Evolutionary conservation across 2,113 vertebrate genomes (phyloP).

Genomic region (Corydoras sp.): DNA sequence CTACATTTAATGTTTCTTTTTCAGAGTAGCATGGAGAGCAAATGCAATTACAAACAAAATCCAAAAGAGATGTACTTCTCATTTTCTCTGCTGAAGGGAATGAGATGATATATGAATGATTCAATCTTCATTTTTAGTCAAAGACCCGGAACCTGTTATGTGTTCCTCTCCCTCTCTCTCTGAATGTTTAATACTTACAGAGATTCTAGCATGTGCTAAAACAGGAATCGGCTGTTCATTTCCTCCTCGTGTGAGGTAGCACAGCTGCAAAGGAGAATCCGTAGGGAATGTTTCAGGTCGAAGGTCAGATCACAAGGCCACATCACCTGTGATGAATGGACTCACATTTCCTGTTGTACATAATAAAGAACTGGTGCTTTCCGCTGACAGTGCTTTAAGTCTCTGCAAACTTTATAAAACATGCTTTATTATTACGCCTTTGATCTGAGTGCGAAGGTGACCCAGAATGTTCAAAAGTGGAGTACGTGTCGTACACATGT

Average conservation of each 20-base stretch:
- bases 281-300: constrained; percentile 21
- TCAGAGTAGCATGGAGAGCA: constrained; percentile 16
- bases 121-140: constrained; percentile 33
- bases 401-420: no score
- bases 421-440: no score
- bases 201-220: constrained; percentile 21
- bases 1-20: constrained; percentile 17
- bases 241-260: constrained; percentile 23
- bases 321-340: constrained; percentile 14
- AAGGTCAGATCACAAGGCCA: constrained; percentile 10
- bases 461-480: no score
- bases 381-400: no score
- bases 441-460: no score
- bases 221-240: constrained; percentile 26
- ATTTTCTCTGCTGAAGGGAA: constrained; percentile 5
- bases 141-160: constrained; percentile 13
- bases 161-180: constrained; percentile 4
- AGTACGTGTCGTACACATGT: no score
- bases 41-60: constrained; percentile 24
- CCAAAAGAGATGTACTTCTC: constrained; percentile 16
- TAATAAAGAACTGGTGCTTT: no score
- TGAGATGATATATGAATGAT: constrained; percentile 24
- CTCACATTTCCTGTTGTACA: not conserved
- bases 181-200: constrained; percentile 11
- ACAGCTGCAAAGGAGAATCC: constrained; percentile 17